Evolutionary conservation across 2,888 invertebrate genomes (phyloP).

Genomic region (Nasonovia ribisnigri): DNA sequence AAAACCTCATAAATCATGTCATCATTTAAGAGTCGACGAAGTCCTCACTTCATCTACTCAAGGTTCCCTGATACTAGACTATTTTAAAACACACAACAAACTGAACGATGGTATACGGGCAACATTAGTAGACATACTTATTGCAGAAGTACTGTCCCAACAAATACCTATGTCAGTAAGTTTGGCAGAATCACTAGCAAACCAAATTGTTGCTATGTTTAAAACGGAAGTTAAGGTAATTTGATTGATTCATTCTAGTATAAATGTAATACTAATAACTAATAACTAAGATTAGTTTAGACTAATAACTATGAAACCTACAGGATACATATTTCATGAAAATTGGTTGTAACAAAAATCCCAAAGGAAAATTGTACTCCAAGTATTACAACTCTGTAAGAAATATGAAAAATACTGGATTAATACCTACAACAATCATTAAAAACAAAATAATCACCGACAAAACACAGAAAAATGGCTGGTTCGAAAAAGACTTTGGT

Average conservation of each 20-base stretch:
- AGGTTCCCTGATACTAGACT: constrained; percentile 18
- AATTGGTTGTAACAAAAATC: constrained; percentile 21
- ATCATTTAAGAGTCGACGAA: background rate
- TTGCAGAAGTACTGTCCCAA: background rate
- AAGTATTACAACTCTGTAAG: constrained; percentile 30
- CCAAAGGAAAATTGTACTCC: constrained; percentile 1
- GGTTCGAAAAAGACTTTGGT: background rate
- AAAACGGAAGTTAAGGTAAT: constrained; percentile 28
- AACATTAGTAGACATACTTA: constrained; percentile 11
- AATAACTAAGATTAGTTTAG: background rate
- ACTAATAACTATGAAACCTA: no score
- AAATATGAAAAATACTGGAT: background rate
- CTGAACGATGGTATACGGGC: constrained; percentile 20
- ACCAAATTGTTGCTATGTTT: constrained; percentile 9
- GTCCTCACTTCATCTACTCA: background rate
- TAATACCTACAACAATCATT: background rate
- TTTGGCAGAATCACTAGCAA: background rate
- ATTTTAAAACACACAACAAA: constrained; percentile 31
- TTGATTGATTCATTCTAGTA: no score
- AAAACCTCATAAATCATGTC: no score
- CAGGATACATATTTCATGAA: constrained; percentile 39
- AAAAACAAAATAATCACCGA: background rate
- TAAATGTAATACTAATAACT: background rate
- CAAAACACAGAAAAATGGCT: background rate
- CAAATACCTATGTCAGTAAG: constrained; percentile 4